phyloP scores from a whole-genome alignment of 2,888 invertebrate species.

The Phortica okadai region DNA sequence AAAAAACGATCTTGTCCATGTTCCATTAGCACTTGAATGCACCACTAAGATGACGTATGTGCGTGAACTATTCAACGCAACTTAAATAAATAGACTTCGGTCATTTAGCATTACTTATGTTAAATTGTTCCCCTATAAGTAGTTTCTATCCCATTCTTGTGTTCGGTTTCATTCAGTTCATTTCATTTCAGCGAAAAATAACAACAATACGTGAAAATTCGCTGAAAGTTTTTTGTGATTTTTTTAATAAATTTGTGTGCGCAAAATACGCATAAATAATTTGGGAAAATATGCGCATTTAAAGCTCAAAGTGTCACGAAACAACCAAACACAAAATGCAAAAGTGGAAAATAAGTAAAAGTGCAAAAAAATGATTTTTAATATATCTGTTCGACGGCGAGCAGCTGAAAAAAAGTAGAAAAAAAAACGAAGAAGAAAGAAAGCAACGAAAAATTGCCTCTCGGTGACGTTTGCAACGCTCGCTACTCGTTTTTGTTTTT shows the following conservation, averaged over 20 bases:
- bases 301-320: background rate
- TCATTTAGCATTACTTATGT: too few relatives aligned
- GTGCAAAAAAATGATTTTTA: conserved; percentile 4
- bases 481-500: background rate
- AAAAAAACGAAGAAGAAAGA: conserved; percentile 12
- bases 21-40: too few relatives aligned
- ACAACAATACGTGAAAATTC: background rate
- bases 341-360: conserved; percentile 2
- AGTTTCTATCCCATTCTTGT: too few relatives aligned
- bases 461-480: conserved; percentile 23
- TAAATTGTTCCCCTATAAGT: too few relatives aligned
- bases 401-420: conserved; percentile 3
- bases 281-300: conserved; percentile 1
- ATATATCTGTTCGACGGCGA: background rate
- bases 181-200: too few relatives aligned
- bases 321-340: conserved; percentile 11
- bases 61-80: too few relatives aligned
- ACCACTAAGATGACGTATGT: too few relatives aligned
- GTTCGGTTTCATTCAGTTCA: too few relatives aligned
- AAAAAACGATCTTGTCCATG: too few relatives aligned
- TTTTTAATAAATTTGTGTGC: background rate
- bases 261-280: background rate
- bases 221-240: background rate
- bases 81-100: too few relatives aligned
- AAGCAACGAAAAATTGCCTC: conserved; percentile 19